Base-by-base conservation (phyloP, 2,113 vertebrate species). In the Siniperca chuatsi region DNA sequence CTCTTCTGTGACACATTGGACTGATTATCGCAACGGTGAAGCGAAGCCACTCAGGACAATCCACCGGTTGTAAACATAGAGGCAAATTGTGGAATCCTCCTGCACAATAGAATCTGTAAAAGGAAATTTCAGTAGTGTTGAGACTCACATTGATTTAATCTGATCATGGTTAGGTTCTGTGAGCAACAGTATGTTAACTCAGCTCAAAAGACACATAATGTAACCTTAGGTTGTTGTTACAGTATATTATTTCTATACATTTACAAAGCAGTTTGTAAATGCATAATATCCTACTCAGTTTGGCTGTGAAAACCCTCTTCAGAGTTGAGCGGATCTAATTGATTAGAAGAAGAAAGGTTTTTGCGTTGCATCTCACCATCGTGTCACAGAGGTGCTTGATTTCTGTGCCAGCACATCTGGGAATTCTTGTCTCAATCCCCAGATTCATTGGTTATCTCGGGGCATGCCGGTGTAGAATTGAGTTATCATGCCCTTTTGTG, bases 11-110 rank as follows among this genome's bases (percentile, higher is more conserved):
- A 85, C 91, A 91, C 92, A 79, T 33, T 93, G 89, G 79, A 94
- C 73, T 92, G 71, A 94, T 94, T 92, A 92, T 87, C 75, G 13
- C 89, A 82, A 90, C 42, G 23, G 83, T 74, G 62, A 90, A 83
- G 83, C 74, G 5, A 85, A 92, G 80, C 90, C 80, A 83, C 85
- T 84, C 33, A 48, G 77, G 89, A 88, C 80, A 77, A 77, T 92
- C 69, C 60, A 25, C 57, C 20, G 29, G 78, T 81, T 75, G 81
- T 87, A 93, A 92, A 94, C 85, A 87, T 65, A 20, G 62, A 92
- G 81, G 69, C 85, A 80, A 87, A 90, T 42, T 69, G 85, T 79
- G 86, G 81, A 81, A 77, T 82, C 64, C 57, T 78, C 20, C 73
- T 75, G 21, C 33, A 40, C n/a, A 33, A 64, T 44, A 55, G 35